Percentiles rank a stretch among this genome's conserved stretches.
phyloP scores from a whole-genome alignment of 2,113 vertebrate genomes.

The Podarcis muralis region DNA sequence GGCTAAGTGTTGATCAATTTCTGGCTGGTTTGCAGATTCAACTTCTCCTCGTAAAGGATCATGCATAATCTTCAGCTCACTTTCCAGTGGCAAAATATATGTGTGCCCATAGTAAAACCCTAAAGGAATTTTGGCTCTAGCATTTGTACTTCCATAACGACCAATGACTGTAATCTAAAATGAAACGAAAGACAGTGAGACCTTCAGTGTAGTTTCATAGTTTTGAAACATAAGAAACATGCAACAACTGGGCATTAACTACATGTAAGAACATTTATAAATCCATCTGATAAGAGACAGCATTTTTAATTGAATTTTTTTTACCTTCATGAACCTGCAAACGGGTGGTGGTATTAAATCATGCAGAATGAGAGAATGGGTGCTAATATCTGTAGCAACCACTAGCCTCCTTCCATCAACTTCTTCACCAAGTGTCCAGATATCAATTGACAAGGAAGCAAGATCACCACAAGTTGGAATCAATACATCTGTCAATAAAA shows the following conservation, averaged over 20 bases:
- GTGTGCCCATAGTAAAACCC: constrained; percentile 99
- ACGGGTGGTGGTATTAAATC: constrained; percentile 95
- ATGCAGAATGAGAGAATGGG: constrained; percentile 96
- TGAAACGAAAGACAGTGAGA: constrained; percentile 35
- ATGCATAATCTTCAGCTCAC: constrained; percentile 94
- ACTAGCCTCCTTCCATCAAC: constrained; percentile 95
- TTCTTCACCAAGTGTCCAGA: constrained; percentile 98
- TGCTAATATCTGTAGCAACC: constrained; percentile 97
- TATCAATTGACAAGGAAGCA: constrained; percentile 97
- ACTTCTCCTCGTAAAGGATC: constrained; percentile 93
- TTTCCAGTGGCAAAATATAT: constrained; percentile 97
- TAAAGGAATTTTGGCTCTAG: constrained; percentile 95
- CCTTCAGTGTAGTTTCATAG: not conserved
- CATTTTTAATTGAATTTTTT: not conserved
- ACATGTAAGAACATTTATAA: not conserved
- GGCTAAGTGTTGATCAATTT: constrained; percentile 93
- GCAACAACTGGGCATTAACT: not conserved
- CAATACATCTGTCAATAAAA: constrained; percentile 92
- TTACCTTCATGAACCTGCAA: constrained; percentile 99
- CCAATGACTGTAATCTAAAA: constrained; percentile 96
- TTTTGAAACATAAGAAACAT: constrained; percentile 26
- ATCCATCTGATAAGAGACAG: not conserved
- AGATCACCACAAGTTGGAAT: constrained; percentile 96
- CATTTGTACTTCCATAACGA: constrained; percentile 97
- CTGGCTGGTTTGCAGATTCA: constrained; percentile 89